Evolutionary conservation across 2,113 vertebrate species (phyloP).

Genomic region (Sminthopsis crassicaudata): DNA sequence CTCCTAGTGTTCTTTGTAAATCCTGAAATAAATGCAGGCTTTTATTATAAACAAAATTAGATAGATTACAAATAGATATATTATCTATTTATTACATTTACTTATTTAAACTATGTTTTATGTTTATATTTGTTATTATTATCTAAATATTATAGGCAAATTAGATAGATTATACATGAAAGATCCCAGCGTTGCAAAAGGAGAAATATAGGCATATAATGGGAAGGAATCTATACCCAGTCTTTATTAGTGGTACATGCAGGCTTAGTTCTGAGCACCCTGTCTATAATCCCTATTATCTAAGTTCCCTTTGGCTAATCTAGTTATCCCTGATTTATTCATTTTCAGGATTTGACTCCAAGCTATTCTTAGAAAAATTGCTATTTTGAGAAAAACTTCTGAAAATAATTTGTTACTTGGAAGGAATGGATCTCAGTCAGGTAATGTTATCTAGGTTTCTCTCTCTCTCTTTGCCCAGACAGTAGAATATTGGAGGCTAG

Average conservation of each 20-base stretch:
- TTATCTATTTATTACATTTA: too few species aligned
- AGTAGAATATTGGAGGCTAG: background rate
- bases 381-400: background rate
- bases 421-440: background rate
- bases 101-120: too few species aligned
- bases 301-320: background rate
- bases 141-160: too few species aligned
- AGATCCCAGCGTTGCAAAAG: background rate
- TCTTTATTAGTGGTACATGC: background rate
- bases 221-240: background rate
- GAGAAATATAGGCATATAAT: background rate
- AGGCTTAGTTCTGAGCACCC: background rate
- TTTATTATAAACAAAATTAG: background rate
- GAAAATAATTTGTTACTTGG: background rate
- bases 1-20: background rate
- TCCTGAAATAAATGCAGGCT: background rate
- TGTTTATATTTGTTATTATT: too few species aligned
- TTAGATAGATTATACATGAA: too few species aligned
- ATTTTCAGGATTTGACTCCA: background rate
- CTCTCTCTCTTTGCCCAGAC: background rate
- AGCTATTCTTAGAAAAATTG: background rate
- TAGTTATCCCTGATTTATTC: background rate
- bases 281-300: background rate
- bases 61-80: too few species aligned
- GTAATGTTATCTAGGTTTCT: background rate